Evolutionary conservation across 2,113 vertebrate species (phyloP).

Genomic region (Menidia beryllina): DNA sequence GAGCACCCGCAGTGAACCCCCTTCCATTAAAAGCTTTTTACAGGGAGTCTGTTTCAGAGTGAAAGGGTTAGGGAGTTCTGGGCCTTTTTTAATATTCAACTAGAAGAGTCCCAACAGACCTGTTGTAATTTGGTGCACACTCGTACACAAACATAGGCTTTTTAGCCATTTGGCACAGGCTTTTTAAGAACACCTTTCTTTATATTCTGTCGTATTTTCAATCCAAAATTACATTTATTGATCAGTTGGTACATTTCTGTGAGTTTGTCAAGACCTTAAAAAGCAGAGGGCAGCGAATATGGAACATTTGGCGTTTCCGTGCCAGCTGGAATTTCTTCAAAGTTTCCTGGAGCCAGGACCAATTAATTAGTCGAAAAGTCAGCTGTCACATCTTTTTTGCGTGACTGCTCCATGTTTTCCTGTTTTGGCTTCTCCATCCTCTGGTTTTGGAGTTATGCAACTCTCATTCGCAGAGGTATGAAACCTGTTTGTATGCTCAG

Average conservation of each 20-base stretch:
- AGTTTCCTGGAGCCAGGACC: conserved; percentile 27
- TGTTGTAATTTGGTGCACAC: conserved; percentile 17
- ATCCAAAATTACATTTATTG: neutral
- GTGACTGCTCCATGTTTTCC: neutral
- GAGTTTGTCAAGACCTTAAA: neutral
- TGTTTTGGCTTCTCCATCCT: neutral
- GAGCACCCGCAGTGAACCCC: conserved; percentile 58
- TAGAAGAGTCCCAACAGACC: conserved; percentile 29
- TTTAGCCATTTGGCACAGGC: too few species aligned
- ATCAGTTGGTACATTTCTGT: conserved; percentile 3
- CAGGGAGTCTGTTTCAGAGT: conserved; percentile 37
- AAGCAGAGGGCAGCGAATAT: neutral
- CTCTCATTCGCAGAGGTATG: conserved; percentile 7
- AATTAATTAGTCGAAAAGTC: conserved; percentile 29
- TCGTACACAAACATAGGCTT: conserved; percentile 11
- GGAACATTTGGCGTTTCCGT: conserved; percentile 17
- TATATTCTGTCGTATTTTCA: neutral
- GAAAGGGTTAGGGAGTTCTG: conserved; percentile 62
- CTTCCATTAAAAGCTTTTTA: conserved; percentile 36
- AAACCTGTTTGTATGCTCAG: neutral
- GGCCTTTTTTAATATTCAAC: conserved; percentile 25
- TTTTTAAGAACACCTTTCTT: conserved; percentile 2
- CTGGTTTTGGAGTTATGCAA: conserved; percentile 26
- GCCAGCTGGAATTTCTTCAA: conserved; percentile 29
- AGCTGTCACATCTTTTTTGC: conserved; percentile 41